Conservation (phyloP, 2,113 vertebrate species). For the Scophthalmus maximus region DNA sequence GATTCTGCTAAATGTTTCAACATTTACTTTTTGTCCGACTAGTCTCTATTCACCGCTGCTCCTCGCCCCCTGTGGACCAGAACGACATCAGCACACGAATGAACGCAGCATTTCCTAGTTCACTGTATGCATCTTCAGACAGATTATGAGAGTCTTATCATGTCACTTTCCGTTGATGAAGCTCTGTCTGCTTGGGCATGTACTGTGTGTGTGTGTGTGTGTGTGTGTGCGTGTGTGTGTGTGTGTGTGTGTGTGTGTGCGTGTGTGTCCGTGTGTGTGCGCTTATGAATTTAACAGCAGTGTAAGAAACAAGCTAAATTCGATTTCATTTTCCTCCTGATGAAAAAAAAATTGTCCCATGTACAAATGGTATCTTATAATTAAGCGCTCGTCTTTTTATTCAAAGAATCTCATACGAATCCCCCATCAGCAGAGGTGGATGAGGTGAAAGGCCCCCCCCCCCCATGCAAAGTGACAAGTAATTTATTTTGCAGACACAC, state of each 20-base stretch:
- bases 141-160: slow-evolving; percentile 53
- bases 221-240: too few species aligned
- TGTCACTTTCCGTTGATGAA: slow-evolving; percentile 51
- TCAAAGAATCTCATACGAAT: slow-evolving; percentile 24
- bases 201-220: neutral
- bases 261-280: too few species aligned
- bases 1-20: slow-evolving; percentile 57
- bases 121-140: slow-evolving; percentile 52
- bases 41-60: slow-evolving; percentile 7
- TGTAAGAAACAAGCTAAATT: slow-evolving; percentile 28
- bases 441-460: slow-evolving; percentile 17
- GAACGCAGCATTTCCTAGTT: slow-evolving; percentile 32
- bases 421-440: slow-evolving; percentile 17
- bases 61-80: neutral
- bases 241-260: neutral
- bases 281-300: slow-evolving; percentile 6
- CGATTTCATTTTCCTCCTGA: slow-evolving; percentile 33
- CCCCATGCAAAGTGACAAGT: slow-evolving; percentile 19
- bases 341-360: too few species aligned
- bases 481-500: slow-evolving; percentile 47
- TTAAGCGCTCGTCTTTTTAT: slow-evolving; percentile 16
- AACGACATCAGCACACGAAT: slow-evolving; percentile 22
- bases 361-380: slow-evolving; percentile 12
- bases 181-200: slow-evolving; percentile 4
- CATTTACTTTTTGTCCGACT: slow-evolving; percentile 30